These are phyloP conservation scores for Callinectes sapidus DNA, from an alignment of 2,888 invertebrate species.

Conservation along the genomic window DNA sequence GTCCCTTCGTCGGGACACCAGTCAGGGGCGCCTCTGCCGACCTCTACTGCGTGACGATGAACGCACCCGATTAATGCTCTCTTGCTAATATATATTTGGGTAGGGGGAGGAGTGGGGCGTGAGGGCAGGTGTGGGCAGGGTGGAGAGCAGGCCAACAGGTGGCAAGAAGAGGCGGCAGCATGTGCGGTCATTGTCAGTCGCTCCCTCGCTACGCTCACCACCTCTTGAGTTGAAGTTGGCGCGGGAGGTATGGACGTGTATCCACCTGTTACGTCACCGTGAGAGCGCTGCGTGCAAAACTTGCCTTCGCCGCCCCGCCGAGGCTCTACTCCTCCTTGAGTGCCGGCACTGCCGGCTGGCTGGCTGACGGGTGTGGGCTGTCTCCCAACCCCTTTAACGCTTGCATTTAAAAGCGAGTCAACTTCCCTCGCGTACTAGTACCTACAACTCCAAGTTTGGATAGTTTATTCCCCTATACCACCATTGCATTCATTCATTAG, in stretches of 20 bases:
- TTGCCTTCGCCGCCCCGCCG: slow-evolving; percentile 29
- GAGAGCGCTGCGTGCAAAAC: slow-evolving; percentile 49
- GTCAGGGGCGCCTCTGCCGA: neutral
- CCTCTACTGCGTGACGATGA: slow-evolving; percentile 32
- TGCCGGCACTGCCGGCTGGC: slow-evolving; percentile 42
- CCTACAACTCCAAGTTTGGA: neutral
- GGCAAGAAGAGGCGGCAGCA: slow-evolving; percentile 59
- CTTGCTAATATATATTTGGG: slow-evolving; percentile 9
- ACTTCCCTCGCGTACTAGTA: neutral
- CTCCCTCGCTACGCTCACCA: slow-evolving; percentile 47
- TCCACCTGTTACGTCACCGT: slow-evolving; percentile 64
- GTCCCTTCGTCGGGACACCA: neutral
- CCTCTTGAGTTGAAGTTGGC: slow-evolving; percentile 62
- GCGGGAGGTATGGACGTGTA: slow-evolving; percentile 54
- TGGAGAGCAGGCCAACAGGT: slow-evolving; percentile 58
- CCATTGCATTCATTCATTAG: neutral
- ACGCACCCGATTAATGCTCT: neutral
- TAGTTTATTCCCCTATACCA: neutral
- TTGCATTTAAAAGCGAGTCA: neutral
- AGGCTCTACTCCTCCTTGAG: slow-evolving; percentile 41
- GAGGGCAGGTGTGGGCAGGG: neutral
- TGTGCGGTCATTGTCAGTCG: slow-evolving; percentile 64
- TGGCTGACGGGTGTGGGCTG: slow-evolving; percentile 35
- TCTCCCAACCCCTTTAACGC: slow-evolving; percentile 9
- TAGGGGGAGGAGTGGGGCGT: slow-evolving; percentile 21